Base-by-base conservation (phyloP, 2,113 vertebrate species). In the Gavialis gangeticus region DNA sequence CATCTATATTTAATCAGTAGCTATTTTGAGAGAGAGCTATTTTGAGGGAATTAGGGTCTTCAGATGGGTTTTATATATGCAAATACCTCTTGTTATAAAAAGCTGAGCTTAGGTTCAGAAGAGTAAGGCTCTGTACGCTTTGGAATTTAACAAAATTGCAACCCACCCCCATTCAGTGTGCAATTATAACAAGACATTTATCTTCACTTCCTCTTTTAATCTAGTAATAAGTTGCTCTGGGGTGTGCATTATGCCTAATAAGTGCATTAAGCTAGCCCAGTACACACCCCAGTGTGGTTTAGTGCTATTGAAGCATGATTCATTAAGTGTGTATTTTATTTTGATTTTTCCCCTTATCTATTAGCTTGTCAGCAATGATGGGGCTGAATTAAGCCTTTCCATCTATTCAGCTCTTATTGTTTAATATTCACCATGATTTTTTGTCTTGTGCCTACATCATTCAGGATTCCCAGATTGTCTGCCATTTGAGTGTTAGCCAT, bases 51-150 rank as follows among this genome's bases (percentile, higher is more conserved):
- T 73, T 46, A 6, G 34, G 34, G 21, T 37, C 22, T 73, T 9
- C 34, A 73, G 12, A 73, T 4, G 7, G 22, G 34, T 21, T 73
- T 46, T 73, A 46, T 5, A 73, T 73, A 37, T 73, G 17, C 28
- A 82, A 91, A 91, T 84, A 57, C 5, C 56, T 87, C 83, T 83
- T 24, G 22, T 78, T 24, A 78, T 25, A 75, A 86, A 77, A 91
- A 1, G 6, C 21, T n/a, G 11, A 80, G 63, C 30, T 86, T 78
- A 84, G 88, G 55, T 75, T 89, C 75, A 27, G 4, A 13, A 18
- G 24, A n/a, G 9, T 57, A 80, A 37, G 78, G 62, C 25, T 73
- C 8, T 37, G 8, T 87, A n/a, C 3, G 4, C 15, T 77, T 21
- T 75, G 28, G 71, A 63, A 91, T 75, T 21, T 66, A 89, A 37